Evolutionary conservation across 2,888 invertebrate species (phyloP).

Genomic region (Trissoscelio sp.): DNA sequence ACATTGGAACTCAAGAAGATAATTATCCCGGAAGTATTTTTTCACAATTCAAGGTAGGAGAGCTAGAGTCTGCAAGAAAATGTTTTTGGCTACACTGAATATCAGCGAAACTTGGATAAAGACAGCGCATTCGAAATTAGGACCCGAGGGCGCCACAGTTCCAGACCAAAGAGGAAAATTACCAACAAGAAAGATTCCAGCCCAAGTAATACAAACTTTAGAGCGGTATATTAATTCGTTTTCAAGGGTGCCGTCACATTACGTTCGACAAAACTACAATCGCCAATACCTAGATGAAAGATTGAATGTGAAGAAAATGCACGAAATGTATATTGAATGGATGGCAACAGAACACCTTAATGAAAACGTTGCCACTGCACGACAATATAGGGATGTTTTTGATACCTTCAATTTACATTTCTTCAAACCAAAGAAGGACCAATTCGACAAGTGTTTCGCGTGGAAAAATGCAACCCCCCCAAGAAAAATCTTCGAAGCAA

Average conservation of each 20-base stretch:
- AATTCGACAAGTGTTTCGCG: slow-evolving; percentile 74
- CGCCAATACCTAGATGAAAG: slow-evolving; percentile 48
- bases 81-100: slow-evolving; percentile 23
- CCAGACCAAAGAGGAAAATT: slow-evolving; percentile 28
- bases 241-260: slow-evolving; percentile 49
- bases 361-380: slow-evolving; percentile 21
- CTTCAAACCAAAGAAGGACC: slow-evolving; percentile 73
- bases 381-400: slow-evolving; percentile 61
- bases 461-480: slow-evolving; percentile 73
- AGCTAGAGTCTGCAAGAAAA: slow-evolving; percentile 24
- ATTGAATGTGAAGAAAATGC: slow-evolving; percentile 26
- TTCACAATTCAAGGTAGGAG: slow-evolving; percentile 12
- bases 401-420: slow-evolving; percentile 75
- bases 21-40: slow-evolving; percentile 8
- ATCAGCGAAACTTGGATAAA: slow-evolving; percentile 11
- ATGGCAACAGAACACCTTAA: slow-evolving; percentile 1
- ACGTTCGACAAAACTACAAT: slow-evolving; percentile 28
- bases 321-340: slow-evolving; percentile 11
- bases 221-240: slow-evolving; percentile 37
- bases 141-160: not conserved
- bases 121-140: slow-evolving; percentile 16
- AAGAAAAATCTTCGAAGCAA: slow-evolving; percentile 68
- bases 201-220: slow-evolving; percentile 16
- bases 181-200: slow-evolving; percentile 13
- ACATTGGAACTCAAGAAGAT: slow-evolving; percentile 11